These are phyloP conservation scores for Lycocerus yunnanus DNA, from an alignment of 2,888 invertebrate genomes.

Conservation along the genomic window DNA sequence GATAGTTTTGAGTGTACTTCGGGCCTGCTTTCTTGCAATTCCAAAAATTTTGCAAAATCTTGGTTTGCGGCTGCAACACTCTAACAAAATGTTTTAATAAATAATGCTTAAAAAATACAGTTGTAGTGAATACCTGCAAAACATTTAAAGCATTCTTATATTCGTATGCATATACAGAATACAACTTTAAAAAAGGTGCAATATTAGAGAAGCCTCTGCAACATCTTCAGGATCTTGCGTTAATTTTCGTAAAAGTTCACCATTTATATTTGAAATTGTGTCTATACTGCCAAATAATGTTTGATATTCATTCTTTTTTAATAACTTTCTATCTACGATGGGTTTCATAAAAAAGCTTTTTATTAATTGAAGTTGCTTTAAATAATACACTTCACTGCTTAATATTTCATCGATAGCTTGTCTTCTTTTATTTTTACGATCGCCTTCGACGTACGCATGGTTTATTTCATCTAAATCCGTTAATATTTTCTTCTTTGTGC, in stretches of 20 bases:
- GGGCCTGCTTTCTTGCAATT: slow-evolving; percentile 68
- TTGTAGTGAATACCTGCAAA: slow-evolving; percentile 62
- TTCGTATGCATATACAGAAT: slow-evolving; percentile 77
- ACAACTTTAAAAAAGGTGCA: slow-evolving; percentile 77
- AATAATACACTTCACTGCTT: slow-evolving; percentile 70
- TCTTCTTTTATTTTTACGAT: slow-evolving; percentile 49
- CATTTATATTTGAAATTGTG: slow-evolving; percentile 67
- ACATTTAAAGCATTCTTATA: slow-evolving; percentile 67
- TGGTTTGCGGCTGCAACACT: slow-evolving; percentile 59
- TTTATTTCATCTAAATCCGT: slow-evolving; percentile 60
- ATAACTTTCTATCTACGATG: slow-evolving; percentile 58
- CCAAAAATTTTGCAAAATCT: slow-evolving; percentile 62
- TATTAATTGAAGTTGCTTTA: slow-evolving; percentile 68
- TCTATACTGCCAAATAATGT: slow-evolving; percentile 67
- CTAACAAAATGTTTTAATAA: slow-evolving; percentile 43
- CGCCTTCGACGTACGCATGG: slow-evolving; percentile 41
- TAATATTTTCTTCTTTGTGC: slow-evolving; percentile 65
- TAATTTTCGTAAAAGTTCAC: slow-evolving; percentile 63
- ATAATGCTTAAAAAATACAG: neutral
- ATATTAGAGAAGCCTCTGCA: slow-evolving; percentile 68
- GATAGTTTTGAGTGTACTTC: slow-evolving; percentile 73
- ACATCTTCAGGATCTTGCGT: slow-evolving; percentile 62
- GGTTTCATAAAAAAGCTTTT: slow-evolving; percentile 68
- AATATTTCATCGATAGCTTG: slow-evolving; percentile 71
- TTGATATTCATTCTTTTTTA: slow-evolving; percentile 58